Evolutionary conservation across 2,113 vertebrate species (phyloP), one percentile per base, ranked within the genome.

Genomic region (Ailurus styani): DNA sequence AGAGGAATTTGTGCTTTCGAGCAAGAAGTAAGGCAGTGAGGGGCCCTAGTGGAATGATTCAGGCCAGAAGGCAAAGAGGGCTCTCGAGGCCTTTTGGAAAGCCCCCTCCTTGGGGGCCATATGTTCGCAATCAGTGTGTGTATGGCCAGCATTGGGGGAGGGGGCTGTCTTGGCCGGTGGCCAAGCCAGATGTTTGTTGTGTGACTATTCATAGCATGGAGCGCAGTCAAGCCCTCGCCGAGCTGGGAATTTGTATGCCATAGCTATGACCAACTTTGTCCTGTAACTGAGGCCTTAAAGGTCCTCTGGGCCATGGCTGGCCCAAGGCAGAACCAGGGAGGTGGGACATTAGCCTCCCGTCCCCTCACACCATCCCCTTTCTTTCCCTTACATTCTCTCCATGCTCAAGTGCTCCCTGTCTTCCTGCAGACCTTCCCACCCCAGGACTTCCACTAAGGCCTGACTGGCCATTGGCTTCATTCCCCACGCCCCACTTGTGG

Each of bases 131-230:
- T 96, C 73, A 90, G 50, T 57, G 34, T 88, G 52, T 50, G 25
- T 68, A 78, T 25, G 72, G 55, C 54, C 87, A 45, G 40, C 52
- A 17, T 14, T 31, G 34, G 11, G 6, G 8, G 21, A 8, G 55
- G 17, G 52, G 23, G 60, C 34, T 81, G 23, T 86, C 47, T 60
- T 77, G 86, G 72, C 70, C 57, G 52, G 86, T 57, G 85, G 83
- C 94, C 95, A 97, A 95, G 90, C 54, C 92, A 96, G 96, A 93
- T 93, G 92, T 97, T 90, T 83, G 42, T 55, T 60, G 77, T 87
- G 45, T 91, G 78, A 96, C 78, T 88, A 66, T 66, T 73, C 70
- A 88, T 37, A 85, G 64, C 31, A 27, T 31, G 66, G 90, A 83
- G 23, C 42, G 90, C 77, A 60, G 75, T 60, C 62, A 72, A 79